phyloP scores from a whole-genome alignment of 2,888 invertebrate species.

The Sphaerophoria taeniata region DNA sequence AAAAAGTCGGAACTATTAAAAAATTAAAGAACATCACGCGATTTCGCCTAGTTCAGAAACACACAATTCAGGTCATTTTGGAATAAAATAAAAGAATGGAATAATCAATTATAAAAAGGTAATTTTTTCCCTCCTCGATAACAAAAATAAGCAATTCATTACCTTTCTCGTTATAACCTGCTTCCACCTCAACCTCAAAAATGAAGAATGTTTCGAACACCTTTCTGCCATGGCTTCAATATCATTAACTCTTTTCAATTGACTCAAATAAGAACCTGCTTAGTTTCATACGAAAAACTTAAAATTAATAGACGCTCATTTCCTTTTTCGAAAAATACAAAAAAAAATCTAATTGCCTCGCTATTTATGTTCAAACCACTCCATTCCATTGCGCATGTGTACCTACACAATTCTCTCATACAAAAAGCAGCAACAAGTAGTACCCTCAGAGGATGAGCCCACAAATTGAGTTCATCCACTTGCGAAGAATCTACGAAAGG shows the following conservation, averaged over 20 bases:
- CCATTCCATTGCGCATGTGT: constrained; percentile 12
- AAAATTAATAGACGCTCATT: constrained; percentile 48
- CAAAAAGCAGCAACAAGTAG: constrained; percentile 4
- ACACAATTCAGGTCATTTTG: no score
- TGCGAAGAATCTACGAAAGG: constrained; percentile 70
- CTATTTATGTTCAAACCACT: constrained; percentile 33
- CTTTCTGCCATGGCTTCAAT: no score
- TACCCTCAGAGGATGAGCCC: constrained; percentile 39
- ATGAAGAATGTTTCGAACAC: no score
- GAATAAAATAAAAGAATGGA: no score
- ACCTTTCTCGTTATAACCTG: no score
- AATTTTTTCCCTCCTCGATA: no score
- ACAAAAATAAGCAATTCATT: no score
- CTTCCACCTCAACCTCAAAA: no score
- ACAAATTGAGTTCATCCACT: constrained; percentile 65
- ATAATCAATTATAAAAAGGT: no score
- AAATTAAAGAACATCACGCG: no score
- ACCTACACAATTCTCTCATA: constrained; percentile 43
- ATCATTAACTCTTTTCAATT: not conserved
- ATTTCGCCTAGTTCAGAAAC: no score
- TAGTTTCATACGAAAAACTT: constrained; percentile 1
- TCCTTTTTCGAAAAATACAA: not conserved
- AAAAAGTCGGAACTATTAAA: no score
- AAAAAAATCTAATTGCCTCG: constrained; percentile 45
- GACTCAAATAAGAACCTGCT: constrained; percentile 19